These are phyloP conservation scores for Melanotaenia parkinsoni DNA, from an alignment of 2,797 vertebrate species.

Conservation along the genomic window DNA sequence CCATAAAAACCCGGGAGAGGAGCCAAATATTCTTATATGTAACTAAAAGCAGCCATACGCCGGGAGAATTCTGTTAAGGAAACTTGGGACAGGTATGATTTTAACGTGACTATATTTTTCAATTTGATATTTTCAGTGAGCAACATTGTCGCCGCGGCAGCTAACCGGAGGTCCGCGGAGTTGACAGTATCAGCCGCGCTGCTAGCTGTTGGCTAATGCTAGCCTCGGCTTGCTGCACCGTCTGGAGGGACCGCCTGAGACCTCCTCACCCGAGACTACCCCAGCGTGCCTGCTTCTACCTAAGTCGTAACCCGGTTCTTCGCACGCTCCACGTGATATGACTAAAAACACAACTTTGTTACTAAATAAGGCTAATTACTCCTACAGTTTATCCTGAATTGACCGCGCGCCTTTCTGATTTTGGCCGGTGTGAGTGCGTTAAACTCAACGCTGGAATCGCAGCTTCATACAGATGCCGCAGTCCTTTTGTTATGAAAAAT, in stretches of 20 bases:
- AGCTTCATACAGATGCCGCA: conserved; percentile 35
- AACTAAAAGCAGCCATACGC: background rate
- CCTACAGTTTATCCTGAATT: background rate
- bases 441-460: background rate
- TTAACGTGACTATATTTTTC: background rate
- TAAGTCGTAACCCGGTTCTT: background rate
- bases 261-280: conserved; percentile 13
- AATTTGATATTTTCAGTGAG: background rate
- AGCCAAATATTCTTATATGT: conserved; percentile 40
- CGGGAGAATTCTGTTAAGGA: background rate
- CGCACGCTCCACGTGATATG: background rate
- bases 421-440: conserved; percentile 18
- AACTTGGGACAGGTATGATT: conserved; percentile 56
- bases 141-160: conserved; percentile 28
- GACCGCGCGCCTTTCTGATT: conserved; percentile 21
- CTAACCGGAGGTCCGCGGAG: conserved; percentile 34
- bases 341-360: background rate
- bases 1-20: conserved; percentile 38
- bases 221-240: conserved; percentile 43
- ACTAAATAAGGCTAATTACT: background rate
- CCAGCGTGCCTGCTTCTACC: background rate
- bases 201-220: conserved; percentile 60
- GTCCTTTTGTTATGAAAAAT: conserved; percentile 10
- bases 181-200: conserved; percentile 56
- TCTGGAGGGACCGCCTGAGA: conserved; percentile 5